Conservation (phyloP, 2,888 invertebrate species). For the Apotomis turbidana region DNA sequence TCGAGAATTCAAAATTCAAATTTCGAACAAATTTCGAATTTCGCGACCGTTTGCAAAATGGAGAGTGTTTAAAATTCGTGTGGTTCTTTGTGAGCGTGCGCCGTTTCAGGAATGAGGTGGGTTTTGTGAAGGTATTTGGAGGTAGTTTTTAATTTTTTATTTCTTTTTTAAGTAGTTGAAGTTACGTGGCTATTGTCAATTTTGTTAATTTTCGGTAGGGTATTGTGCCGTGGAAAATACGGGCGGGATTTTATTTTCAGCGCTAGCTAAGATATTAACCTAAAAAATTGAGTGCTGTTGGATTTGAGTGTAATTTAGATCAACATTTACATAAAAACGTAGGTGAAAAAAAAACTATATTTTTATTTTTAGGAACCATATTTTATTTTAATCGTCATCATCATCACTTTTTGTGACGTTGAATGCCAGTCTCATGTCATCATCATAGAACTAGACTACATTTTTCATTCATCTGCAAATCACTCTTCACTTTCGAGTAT, state of each 20-base stretch:
- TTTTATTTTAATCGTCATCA: no score
- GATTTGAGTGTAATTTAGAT: no score
- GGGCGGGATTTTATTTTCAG: not conserved
- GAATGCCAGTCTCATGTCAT: no score
- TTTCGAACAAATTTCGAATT: conserved; percentile 37
- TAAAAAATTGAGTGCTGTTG: not conserved
- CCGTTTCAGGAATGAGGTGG: conserved; percentile 25
- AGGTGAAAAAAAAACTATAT: no score
- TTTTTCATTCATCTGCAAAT: no score
- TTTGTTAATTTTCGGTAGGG: not conserved
- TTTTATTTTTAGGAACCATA: no score
- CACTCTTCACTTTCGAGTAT: no score
- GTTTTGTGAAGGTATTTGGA: not conserved
- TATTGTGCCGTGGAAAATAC: not conserved
- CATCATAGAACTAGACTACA: no score
- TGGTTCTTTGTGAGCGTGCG: conserved; percentile 19
- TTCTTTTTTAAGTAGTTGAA: not conserved
- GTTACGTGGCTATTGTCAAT: conserved; percentile 22
- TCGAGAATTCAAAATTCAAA: conserved; percentile 51
- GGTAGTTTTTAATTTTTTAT: not conserved
- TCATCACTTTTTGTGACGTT: no score
- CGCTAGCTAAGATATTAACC: not conserved
- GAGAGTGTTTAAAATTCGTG: conserved; percentile 46
- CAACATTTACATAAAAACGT: no score
- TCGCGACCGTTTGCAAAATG: conserved; percentile 48